These are phyloP conservation scores for Urosaurus nigricauda DNA, from an alignment of 2,797 vertebrate genomes.

Conservation along the genomic window DNA sequence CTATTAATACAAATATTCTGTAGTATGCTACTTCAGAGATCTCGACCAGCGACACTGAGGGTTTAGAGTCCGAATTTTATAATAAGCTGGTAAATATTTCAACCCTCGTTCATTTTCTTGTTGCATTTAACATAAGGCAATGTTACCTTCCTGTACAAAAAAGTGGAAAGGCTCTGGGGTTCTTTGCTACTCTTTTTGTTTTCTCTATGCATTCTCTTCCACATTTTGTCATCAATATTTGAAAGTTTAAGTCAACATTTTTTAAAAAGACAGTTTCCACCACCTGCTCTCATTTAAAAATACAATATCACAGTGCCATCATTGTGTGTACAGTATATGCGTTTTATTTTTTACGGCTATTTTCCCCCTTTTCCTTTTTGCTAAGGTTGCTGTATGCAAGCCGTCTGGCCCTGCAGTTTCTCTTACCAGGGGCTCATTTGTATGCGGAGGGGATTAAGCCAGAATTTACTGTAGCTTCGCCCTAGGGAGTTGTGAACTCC, in stretches of 20 bases:
- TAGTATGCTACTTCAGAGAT: conserved; percentile 28
- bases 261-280: conserved; percentile 10
- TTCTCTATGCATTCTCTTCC: background rate
- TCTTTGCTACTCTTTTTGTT: background rate
- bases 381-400: conserved; percentile 74
- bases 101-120: conserved; percentile 23
- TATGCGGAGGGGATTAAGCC: conserved; percentile 94
- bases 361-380: conserved; percentile 54
- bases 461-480: conserved; percentile 92
- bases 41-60: conserved; percentile 52
- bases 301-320: conserved; percentile 51
- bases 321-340: conserved; percentile 66
- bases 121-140: conserved; percentile 32
- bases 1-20: conserved; percentile 65
- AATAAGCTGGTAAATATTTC: conserved; percentile 69
- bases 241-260: conserved; percentile 54
- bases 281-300: conserved; percentile 34
- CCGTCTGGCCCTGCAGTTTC: conserved; percentile 79
- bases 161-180: background rate
- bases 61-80: conserved; percentile 48
- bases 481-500: conserved; percentile 85
- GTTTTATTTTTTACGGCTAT: background rate
- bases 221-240: conserved; percentile 27
- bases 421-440: conserved; percentile 88
- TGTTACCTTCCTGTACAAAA: background rate